Conservation (phyloP, 2,888 invertebrate genomes). For the Eubasilissa splendida region DNA sequence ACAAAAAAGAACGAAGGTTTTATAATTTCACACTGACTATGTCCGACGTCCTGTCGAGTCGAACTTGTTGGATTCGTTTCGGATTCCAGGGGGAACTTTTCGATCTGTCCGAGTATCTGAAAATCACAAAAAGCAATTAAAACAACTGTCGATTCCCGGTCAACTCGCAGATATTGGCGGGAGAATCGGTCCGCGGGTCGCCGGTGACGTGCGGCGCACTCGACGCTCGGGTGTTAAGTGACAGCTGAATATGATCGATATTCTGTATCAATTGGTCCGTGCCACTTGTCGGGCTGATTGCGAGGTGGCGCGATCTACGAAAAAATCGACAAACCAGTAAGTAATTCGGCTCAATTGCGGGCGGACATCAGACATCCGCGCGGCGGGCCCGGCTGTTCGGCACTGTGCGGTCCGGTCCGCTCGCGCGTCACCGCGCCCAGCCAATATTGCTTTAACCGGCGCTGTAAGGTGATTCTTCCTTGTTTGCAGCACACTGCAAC, state of each 20-base stretch:
- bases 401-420: background rate
- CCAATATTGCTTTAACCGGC: too few species aligned
- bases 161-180: background rate
- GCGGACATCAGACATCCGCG: conserved; percentile 13
- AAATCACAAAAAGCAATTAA: conserved; percentile 26
- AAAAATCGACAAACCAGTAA: background rate
- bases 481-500: too few species aligned
- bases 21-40: background rate
- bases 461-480: too few species aligned
- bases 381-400: background rate
- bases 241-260: conserved; percentile 35
- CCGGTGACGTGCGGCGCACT: background rate
- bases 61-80: too few species aligned
- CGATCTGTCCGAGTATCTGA: background rate
- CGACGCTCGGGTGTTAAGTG: background rate
- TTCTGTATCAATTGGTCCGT: conserved; percentile 23
- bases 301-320: conserved; percentile 15
- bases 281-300: conserved; percentile 8
- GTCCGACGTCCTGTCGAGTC: background rate
- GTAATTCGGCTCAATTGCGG: conserved; percentile 5
- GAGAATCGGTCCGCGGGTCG: background rate
- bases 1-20: too few species aligned
- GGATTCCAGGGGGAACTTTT: background rate
- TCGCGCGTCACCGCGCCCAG: too few species aligned
- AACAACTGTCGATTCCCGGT: background rate